Evolutionary conservation across 53 echinoderm and acorn worm genomes (phyloP), one percentile per base, ranked within the genome.

Genomic region (Mesocentrotus franciscanus): DNA sequence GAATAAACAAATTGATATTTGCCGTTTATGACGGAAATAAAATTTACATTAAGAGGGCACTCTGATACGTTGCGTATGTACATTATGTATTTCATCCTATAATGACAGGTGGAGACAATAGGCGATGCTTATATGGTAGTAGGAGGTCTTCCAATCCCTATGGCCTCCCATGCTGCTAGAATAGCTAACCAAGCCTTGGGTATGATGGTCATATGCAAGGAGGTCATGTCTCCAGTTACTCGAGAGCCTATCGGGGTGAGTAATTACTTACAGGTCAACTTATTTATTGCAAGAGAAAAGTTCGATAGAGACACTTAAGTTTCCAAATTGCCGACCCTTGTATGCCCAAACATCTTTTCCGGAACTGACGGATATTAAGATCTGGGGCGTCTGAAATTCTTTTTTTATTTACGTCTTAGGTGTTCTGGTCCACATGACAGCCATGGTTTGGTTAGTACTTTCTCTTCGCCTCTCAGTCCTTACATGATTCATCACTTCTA

Each of bases 91-190:
- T 49, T 49, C 4, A 49, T 49, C 49, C 49, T 61, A 9, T 92
- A 13, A 8, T 42, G 22, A 22, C 94, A 99, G 99, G 99, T 99
- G 16, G 99, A 99, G 92, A 99, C 99, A 1, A 99, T 99, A 32
- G 99, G 99, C 26, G 99, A 99, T 94, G 96, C 98, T 5, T 99
- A 98, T 95, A 98, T 98, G 99, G 99, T 99, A 0, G 99, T 99
- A 35, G 99, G 99, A 4, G 99, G 99, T 0, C 93, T 99, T 0
- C 99, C 99, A 0, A 90, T 99, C 32, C 99, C 99, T 4, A 93
- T 97, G 1, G 96, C 83, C 0, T 94, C 99, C 2, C 98, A 98
- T 93, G 97, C 98, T 15, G 97, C 95, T 8, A 78, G 99, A 66
- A 98, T 98, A 66, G 97, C 99, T 60, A 99, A 99, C 94, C 98